These are phyloP conservation scores for Cataglyphis rosenhaueri DNA, from an alignment of 2,888 invertebrate species.

Conservation along the genomic window DNA sequence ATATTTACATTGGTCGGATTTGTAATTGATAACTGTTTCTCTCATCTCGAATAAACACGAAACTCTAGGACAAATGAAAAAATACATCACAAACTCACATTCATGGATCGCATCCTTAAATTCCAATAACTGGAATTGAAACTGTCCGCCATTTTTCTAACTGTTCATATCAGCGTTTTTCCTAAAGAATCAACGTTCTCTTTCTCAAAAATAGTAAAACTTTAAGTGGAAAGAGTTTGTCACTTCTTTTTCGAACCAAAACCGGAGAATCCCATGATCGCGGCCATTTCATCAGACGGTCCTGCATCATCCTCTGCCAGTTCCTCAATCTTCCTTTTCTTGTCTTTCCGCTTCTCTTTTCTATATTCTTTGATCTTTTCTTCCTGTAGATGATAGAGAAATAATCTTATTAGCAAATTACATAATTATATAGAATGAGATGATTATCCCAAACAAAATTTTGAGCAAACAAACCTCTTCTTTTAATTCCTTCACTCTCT, in stretches of 20 bases:
- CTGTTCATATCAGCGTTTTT: not conserved
- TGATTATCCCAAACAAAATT: not conserved
- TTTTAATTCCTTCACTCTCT: conserved; percentile 95
- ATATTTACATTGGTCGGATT: conserved; percentile 17
- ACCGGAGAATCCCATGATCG: conserved; percentile 98
- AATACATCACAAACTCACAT: not conserved
- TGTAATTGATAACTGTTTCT: conserved; percentile 3
- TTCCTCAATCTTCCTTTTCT: conserved; percentile 93
- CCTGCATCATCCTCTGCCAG: conserved; percentile 86
- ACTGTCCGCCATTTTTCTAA: not conserved
- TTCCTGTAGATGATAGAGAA: conserved; percentile 87
- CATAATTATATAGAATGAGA: conserved; percentile 20
- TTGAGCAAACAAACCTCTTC: conserved; percentile 89
- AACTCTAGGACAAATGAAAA: conserved; percentile 19
- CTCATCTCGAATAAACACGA: not conserved
- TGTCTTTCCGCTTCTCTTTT: conserved; percentile 95
- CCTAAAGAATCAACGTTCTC: conserved; percentile 43
- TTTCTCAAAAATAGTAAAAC: conserved; percentile 23
- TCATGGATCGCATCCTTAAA: not conserved
- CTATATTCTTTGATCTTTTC: conserved; percentile 96
- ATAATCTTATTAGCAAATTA: conserved; percentile 34
- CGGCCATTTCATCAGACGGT: conserved; percentile 89
- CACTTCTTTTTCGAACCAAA: conserved; percentile 95
- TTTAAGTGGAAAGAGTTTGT: conserved; percentile 65
- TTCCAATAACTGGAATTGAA: conserved; percentile 7